phyloP scores from a whole-genome alignment of 2,113 vertebrate species.

The Callopanchax toddi region DNA sequence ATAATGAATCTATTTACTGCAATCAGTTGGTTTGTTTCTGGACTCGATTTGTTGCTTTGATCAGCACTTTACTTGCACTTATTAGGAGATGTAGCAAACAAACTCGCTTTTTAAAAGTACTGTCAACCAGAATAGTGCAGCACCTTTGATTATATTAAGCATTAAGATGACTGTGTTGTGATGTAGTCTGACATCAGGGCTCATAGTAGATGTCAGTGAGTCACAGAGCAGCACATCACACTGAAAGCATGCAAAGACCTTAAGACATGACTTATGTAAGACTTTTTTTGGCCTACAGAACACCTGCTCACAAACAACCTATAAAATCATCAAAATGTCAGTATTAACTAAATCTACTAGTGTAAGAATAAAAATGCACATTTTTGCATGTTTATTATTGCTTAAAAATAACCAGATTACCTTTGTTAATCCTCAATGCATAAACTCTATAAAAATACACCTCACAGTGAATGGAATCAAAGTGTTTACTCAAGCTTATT shows the following conservation, averaged over 20 bases:
- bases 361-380: no score
- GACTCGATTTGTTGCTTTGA: no score
- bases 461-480: background rate
- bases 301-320: no score
- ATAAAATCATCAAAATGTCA: no score
- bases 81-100: no score
- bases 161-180: conserved; percentile 11
- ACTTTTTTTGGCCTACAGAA: no score
- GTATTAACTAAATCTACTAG: no score
- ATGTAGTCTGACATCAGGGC: conserved; percentile 31
- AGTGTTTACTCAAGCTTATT: conserved; percentile 31
- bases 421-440: background rate
- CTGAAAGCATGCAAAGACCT: conserved; percentile 43
- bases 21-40: no score
- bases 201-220: conserved; percentile 55
- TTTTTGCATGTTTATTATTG: background rate
- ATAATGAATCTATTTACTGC: no score
- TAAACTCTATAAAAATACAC: background rate
- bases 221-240: conserved; percentile 59
- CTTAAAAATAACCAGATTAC: background rate
- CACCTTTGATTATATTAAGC: conserved; percentile 8
- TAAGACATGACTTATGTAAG: conserved; percentile 52
- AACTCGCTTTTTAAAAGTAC: background rate
- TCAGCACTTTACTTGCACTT: no score
- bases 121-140: background rate